Evolutionary conservation across 2,797 vertebrate species (phyloP), one percentile per base, ranked within the genome.

Genomic region (Sciurus carolinensis): DNA sequence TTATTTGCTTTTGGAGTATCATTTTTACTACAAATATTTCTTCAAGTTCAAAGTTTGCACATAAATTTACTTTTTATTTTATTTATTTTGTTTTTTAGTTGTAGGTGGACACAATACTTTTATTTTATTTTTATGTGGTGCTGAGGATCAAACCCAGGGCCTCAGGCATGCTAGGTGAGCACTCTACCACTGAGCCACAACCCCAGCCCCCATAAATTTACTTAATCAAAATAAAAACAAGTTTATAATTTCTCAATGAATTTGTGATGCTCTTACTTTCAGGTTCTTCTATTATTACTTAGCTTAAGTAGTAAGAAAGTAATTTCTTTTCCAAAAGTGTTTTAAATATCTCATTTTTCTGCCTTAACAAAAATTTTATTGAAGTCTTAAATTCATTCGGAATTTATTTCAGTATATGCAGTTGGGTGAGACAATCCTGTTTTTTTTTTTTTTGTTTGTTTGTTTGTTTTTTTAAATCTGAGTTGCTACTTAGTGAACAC

Each of bases 271-370:
- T 69, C 1, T 87, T 87, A 30, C 69, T 77, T 71, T 44, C 20
- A 62, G 24, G 15, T 91, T 69, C 76, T 64, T 81, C 26, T 86
- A 9, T 81, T 90, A 59, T 59, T 76, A 36, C 42, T 73, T 80
- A 47, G 33, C 36, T 42, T 91, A 79, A 8, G 67, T 91, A 73
- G 59, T 39, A 50, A 79, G 12, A 75, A 94, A 73, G 59, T 39
- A 5, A 14, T 94, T 87, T 87, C n/a, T 87, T 93, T 87, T 69
- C 71, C n/a, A 85, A 42, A 73, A 62, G 3, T 73, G 39, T 84
- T 88, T 93, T 50, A 88, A 85, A 39, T 72, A 67, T 36, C 47
- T 28, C 14, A 7, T 90, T 94, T 87, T 83, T 72, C 28, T 83
- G 28, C 24, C 20, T 84, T 73, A 30, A 86, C 66, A 87, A 7